Evolutionary conservation across 2,113 vertebrate species (phyloP).

Genomic region (Terrapene triunguis): DNA sequence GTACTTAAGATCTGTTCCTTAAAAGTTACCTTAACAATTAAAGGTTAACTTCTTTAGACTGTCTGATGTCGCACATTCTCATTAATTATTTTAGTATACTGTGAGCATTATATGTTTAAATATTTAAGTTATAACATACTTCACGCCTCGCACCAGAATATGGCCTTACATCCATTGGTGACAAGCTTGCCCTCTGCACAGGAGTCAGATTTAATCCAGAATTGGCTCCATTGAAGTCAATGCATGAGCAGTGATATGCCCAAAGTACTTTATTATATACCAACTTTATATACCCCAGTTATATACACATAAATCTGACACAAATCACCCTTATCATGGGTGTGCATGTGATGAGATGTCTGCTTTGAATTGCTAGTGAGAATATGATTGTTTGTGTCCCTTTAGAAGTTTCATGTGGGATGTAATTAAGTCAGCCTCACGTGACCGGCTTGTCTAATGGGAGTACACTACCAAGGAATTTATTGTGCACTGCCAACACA

Average conservation of each 20-base stretch:
- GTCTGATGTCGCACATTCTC: neutral
- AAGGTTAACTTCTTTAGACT: slow-evolving; percentile 35
- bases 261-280: neutral
- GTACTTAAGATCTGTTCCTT: slow-evolving; percentile 1
- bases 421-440: neutral
- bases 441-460: neutral
- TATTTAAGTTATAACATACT: slow-evolving; percentile 1
- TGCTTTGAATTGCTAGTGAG: neutral
- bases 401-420: neutral
- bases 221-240: neutral
- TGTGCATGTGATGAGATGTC: neutral
- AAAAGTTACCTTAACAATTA: slow-evolving; percentile 15
- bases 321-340: neutral
- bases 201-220: neutral
- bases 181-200: neutral
- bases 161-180: neutral
- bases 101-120: slow-evolving; percentile 12
- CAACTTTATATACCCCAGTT: fast-evolving
- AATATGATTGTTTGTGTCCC: neutral
- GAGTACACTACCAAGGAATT: neutral
- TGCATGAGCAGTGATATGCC: neutral
- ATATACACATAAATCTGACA: neutral
- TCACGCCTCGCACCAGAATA: neutral
- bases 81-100: slow-evolving; percentile 21
- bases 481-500: neutral